Base-by-base conservation (phyloP, 1,140 invertebrate genomes). In the Achroia grisella region DNA sequence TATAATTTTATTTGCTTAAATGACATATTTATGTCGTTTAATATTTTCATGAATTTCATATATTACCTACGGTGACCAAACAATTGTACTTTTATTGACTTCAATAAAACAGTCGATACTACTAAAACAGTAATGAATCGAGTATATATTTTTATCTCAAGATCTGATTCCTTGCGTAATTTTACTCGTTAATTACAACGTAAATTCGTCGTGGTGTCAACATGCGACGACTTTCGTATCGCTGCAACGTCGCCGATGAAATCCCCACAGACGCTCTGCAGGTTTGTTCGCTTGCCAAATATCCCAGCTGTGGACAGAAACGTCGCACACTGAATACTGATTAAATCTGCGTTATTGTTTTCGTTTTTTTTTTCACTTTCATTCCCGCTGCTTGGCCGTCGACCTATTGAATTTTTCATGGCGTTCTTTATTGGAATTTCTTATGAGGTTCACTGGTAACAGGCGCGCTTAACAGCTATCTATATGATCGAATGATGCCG, bases 381-480 rank as follows among this genome's bases (percentile, higher is more conserved):
- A 56, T 71, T 64, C 62, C 47, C 47, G 45, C 42, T 54, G 53
- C 45, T 54, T 60, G 61, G 62, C 48, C 63, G 60, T 58, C 62
- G 62, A 65, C 52, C 65, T 80, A 79, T 82, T 82, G 74, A 77
- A 82, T 82, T 80, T 81, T 80, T 84, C 73, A 82, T 84, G 59
- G 53, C 43, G 58, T 56, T 56, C 62, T 76, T 67, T 74, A 75
- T 80, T 72, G 58, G 62, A 72, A 73, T 78, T 75, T 74, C 62
- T 68, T 72, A 73, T 69, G 62, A 75, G 66, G 36, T 61, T 23
- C 45, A 12, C 44, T 59, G 58, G 68, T 69, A 69, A 69, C 50
- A 56, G 49, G 34, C 55, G 45, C 52, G 43, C 54, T 71, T 68
- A 69, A 64, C 62, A 52, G 67, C 62, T 55, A 72, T 77, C 55